phyloP scores from a whole-genome alignment of 2,113 vertebrate genomes.

The Chelonoidis abingdonii region DNA sequence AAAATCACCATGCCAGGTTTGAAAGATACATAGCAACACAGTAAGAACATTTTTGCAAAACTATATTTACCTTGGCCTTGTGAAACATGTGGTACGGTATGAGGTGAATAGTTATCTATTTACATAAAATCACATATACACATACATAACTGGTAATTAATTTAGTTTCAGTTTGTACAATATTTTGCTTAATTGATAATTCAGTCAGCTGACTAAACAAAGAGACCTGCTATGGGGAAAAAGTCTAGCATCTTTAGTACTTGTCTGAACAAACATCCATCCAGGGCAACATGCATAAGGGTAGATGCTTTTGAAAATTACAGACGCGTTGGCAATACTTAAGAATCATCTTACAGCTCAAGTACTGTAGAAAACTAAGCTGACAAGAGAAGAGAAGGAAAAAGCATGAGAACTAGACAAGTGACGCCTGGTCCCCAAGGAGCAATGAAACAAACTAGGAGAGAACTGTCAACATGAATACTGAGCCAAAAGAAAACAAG shows the following conservation, averaged over 20 bases:
- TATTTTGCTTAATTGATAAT: neutral
- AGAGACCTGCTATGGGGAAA: neutral
- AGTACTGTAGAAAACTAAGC: neutral
- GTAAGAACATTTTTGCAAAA: neutral
- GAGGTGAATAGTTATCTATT: neutral
- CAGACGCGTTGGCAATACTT: neutral
- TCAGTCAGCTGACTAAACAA: neutral
- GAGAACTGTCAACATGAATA: neutral
- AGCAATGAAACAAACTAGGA: neutral
- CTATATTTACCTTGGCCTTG: neutral
- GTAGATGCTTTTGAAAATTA: neutral
- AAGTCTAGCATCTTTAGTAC: neutral
- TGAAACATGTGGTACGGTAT: neutral
- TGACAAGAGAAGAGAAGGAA: neutral
- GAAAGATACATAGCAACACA: neutral
- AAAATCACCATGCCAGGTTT: neutral
- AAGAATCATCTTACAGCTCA: neutral
- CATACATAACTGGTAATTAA: neutral
- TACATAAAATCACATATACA: neutral
- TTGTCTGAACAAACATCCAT: neutral
- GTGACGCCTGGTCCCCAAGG: neutral
- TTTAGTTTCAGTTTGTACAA: neutral
- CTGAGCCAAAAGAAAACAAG: conserved; percentile 25
- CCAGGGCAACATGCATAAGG: neutral
- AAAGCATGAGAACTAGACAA: neutral